Percentiles rank a stretch among this genome's conserved stretches.
phyloP scores from a whole-genome alignment of 2,113 vertebrate species.

The Scomber scombrus region DNA sequence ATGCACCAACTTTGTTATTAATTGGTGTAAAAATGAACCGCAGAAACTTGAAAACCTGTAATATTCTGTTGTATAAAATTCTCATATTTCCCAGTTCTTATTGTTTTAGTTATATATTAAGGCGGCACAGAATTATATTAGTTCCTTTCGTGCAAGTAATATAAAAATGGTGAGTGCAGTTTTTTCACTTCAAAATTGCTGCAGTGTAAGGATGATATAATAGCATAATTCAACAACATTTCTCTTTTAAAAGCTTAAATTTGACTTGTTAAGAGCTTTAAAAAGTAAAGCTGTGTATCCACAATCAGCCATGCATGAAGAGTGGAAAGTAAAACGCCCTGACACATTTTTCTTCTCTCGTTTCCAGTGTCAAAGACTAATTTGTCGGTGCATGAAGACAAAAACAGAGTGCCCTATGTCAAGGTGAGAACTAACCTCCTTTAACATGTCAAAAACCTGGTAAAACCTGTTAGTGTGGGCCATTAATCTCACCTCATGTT shows the following conservation, averaged over 20 bases:
- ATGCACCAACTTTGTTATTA: background rate
- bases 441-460: background rate
- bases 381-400: slow-evolving; percentile 98
- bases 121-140: no score
- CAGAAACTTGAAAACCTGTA: no score
- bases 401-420: slow-evolving; percentile 98
- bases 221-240: no score
- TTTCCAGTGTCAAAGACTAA: slow-evolving; percentile 96
- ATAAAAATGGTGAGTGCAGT: background rate
- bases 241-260: no score
- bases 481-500: background rate
- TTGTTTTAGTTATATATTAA: no score
- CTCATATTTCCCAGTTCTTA: no score
- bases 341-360: background rate
- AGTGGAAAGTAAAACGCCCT: background rate
- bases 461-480: background rate
- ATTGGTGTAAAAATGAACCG: no score
- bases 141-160: background rate
- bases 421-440: slow-evolving; percentile 85
- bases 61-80: no score
- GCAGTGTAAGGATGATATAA: no score
- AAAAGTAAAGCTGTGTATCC: background rate
- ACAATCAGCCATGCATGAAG: background rate
- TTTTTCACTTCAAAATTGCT: background rate
- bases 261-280: background rate